Percentiles rank a stretch among this genome's conserved stretches.
phyloP scores from a whole-genome alignment of 2,797 vertebrate genomes.

The Tiaroga cobitis region DNA sequence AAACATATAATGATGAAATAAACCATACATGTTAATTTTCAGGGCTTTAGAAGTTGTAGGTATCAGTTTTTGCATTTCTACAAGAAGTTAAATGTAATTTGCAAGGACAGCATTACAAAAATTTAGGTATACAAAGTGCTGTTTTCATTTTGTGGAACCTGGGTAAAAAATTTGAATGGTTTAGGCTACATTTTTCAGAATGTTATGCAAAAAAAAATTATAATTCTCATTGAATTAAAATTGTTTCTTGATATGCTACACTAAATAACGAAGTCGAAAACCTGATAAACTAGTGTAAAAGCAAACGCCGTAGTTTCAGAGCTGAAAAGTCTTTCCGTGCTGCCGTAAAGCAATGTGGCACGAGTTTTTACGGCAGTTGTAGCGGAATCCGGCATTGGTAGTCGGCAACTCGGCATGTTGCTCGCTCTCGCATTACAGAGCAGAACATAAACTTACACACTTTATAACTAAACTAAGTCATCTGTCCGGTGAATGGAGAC shows the following conservation, averaged over 20 bases:
- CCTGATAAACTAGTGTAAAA: background rate
- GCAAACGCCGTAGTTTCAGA: background rate
- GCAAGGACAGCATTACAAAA: background rate
- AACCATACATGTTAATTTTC: background rate
- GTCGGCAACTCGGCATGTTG: too few species aligned
- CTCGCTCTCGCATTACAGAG: background rate
- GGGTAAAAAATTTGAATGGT: background rate
- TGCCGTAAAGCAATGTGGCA: background rate
- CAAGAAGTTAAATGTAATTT: background rate
- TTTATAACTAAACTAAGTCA: background rate
- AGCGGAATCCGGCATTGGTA: slow-evolving; percentile 4
- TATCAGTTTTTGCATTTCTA: too few species aligned
- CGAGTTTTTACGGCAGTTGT: background rate
- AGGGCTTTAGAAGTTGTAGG: background rate
- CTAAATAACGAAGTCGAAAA: background rate
- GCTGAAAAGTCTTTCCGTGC: too few species aligned
- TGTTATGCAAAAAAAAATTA: background rate
- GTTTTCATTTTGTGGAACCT: background rate
- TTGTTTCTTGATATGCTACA: background rate
- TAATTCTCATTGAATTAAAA: background rate
- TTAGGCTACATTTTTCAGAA: background rate
- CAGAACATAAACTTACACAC: background rate
- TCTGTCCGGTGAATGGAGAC: slow-evolving; percentile 18
- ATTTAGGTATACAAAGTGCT: background rate
- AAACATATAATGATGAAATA: background rate